Evolutionary conservation across 2,113 vertebrate species (phyloP).

Genomic region (Australoheros scitulus): DNA sequence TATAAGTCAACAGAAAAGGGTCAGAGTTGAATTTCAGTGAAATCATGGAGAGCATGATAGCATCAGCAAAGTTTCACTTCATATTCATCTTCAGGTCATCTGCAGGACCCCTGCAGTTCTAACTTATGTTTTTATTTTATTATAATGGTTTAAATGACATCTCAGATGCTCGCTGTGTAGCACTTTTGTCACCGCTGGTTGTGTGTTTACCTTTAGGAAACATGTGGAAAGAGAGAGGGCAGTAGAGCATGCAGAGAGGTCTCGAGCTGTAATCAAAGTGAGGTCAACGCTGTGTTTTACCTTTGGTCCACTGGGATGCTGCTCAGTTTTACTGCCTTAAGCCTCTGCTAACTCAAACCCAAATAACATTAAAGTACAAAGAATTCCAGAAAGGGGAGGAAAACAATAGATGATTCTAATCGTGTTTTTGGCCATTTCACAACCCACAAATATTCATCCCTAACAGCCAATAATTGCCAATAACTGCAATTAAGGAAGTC

Average conservation of each 20-base stretch:
- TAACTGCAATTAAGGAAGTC: too few species aligned
- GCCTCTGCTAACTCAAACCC: background rate
- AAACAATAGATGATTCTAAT: too few species aligned
- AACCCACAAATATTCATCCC: too few species aligned
- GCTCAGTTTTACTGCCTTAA: background rate
- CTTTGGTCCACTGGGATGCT: background rate
- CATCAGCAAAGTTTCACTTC: too few species aligned
- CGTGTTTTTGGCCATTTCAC: too few species aligned
- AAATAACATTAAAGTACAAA: too few species aligned
- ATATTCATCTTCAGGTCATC: too few species aligned
- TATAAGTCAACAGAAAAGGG: background rate
- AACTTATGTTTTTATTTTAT: background rate
- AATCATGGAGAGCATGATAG: too few species aligned
- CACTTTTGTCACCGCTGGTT: too few species aligned
- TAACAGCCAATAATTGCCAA: too few species aligned
- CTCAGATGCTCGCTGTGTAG: background rate
- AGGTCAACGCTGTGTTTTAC: background rate
- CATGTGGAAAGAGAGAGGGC: background rate
- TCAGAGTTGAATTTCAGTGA: background rate
- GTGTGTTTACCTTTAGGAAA: background rate
- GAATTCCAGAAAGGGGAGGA: too few species aligned
- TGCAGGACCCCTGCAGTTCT: background rate
- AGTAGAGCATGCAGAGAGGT: too few species aligned
- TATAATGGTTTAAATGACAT: background rate
- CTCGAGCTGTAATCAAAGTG: background rate